Conservation (phyloP, 1,140 invertebrate species). For the Drosophila kohkoa region DNA sequence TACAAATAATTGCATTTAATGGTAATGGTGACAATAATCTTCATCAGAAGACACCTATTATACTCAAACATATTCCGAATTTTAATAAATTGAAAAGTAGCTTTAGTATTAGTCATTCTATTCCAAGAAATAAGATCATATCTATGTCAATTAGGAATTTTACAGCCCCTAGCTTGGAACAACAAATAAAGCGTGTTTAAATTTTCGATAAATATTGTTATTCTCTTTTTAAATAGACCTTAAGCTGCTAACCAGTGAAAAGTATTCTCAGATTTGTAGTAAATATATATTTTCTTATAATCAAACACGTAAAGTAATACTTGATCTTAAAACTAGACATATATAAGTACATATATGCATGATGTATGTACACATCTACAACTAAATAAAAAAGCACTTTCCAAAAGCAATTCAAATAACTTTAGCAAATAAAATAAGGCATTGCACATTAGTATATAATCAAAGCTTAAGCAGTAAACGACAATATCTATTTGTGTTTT, state of each 20-base stretch:
- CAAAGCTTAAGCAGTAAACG: conserved; percentile 22
- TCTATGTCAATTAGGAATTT: not conserved
- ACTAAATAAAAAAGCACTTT: conserved; percentile 57
- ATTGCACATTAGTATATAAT: conserved; percentile 43
- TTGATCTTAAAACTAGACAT: conserved; percentile 44
- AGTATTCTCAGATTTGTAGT: conserved; percentile 13
- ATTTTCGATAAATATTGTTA: not conserved
- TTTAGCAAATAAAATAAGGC: conserved; percentile 39
- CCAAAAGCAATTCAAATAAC: conserved; percentile 41
- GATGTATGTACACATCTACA: conserved; percentile 49
- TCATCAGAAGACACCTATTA: not conserved
- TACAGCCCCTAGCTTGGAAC: not conserved
- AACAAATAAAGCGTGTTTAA: not conserved
- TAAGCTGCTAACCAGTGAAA: not conserved
- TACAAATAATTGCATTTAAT: conserved; percentile 10
- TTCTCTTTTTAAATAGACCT: not conserved
- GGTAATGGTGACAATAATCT: conserved; percentile 42
- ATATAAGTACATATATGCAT: conserved; percentile 31
- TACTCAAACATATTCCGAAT: conserved; percentile 13
- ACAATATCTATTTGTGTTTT: conserved; percentile 1
- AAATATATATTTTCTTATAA: conserved; percentile 37
- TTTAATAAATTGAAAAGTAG: conserved; percentile 5
- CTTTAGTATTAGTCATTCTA: not conserved
- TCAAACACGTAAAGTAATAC: conserved; percentile 41
- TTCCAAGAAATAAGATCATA: not conserved